Conservation (phyloP, 1,140 invertebrate species). For the Musca vetustissima region DNA sequence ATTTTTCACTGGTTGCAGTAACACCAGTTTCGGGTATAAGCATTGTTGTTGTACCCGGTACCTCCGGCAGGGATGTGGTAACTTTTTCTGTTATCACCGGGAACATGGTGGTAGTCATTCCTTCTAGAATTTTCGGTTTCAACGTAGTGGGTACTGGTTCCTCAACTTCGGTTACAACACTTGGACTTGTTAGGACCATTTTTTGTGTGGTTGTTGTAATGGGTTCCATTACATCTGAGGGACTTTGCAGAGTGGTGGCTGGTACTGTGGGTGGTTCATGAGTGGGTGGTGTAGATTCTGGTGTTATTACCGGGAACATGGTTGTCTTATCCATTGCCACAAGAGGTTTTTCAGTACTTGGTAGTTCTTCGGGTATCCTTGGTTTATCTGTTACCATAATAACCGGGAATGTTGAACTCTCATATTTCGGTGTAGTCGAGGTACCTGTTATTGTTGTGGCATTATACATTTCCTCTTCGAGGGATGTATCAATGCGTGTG, state of each 20-base stretch:
- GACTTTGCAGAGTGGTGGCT: conserved; percentile 40
- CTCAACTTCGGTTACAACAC: neutral
- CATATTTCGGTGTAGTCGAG: conserved; percentile 32
- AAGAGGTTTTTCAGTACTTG: conserved; percentile 8
- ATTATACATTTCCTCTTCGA: conserved; percentile 40
- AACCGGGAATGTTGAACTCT: conserved; percentile 27
- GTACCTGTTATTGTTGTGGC: conserved; percentile 1
- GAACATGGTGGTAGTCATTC: neutral
- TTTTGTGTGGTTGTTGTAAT: conserved; percentile 29
- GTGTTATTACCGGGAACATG: conserved; percentile 33
- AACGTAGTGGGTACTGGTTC: neutral
- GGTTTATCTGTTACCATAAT: conserved; percentile 21
- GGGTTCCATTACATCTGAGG: conserved; percentile 32
- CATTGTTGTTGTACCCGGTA: conserved; percentile 11
- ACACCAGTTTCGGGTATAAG: too few species aligned
- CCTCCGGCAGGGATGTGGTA: neutral
- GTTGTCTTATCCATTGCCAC: conserved; percentile 28
- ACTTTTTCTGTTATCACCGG: neutral
- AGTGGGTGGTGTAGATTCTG: conserved; percentile 31
- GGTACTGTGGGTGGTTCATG: conserved; percentile 53
- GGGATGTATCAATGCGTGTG: conserved; percentile 49
- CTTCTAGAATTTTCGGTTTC: neutral
- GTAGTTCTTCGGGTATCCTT: neutral
- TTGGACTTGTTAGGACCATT: neutral
- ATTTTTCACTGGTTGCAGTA: neutral